phyloP scores from a whole-genome alignment of 1,140 invertebrate genomes.

The Bombyx mandarina region DNA sequence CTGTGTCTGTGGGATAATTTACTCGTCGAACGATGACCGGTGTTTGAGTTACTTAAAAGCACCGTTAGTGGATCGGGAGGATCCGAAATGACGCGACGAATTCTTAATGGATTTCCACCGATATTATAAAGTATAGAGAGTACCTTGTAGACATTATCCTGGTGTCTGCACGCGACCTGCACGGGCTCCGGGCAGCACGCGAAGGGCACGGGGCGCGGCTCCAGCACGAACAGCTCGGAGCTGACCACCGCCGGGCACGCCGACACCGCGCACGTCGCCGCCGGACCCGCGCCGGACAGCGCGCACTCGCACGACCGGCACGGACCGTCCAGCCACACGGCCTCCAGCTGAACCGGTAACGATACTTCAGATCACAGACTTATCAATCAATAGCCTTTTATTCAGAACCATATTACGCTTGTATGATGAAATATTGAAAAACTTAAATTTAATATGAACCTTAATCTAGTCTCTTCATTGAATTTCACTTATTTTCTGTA shows the following conservation, averaged over 20 bases:
- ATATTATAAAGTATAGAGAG: too few relatives aligned
- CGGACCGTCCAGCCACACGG: constrained; percentile 78
- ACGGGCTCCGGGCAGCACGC: constrained; percentile 75
- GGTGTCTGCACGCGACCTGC: constrained; percentile 74
- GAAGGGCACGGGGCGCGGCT: constrained; percentile 63
- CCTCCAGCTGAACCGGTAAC: constrained; percentile 50
- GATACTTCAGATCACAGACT: background rate
- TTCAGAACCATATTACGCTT: too few relatives aligned
- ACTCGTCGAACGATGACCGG: too few relatives aligned
- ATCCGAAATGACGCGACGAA: too few relatives aligned
- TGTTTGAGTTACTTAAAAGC: too few relatives aligned
- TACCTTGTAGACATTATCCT: constrained; percentile 70
- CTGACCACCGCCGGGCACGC: constrained; percentile 56
- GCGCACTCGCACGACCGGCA: constrained; percentile 76
- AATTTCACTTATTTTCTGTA: too few relatives aligned
- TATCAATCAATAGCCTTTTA: background rate
- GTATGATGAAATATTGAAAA: too few relatives aligned
- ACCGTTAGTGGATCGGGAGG: too few relatives aligned
- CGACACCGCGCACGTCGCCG: constrained; percentile 46
- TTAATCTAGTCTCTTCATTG: too few relatives aligned
- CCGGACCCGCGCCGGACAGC: constrained; percentile 18
- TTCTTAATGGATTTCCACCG: too few relatives aligned
- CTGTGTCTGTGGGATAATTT: too few relatives aligned
- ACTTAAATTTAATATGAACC: too few relatives aligned
- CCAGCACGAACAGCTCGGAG: constrained; percentile 71